Conservation (phyloP, 2,113 vertebrate genomes). For the Cervus canadensis region DNA sequence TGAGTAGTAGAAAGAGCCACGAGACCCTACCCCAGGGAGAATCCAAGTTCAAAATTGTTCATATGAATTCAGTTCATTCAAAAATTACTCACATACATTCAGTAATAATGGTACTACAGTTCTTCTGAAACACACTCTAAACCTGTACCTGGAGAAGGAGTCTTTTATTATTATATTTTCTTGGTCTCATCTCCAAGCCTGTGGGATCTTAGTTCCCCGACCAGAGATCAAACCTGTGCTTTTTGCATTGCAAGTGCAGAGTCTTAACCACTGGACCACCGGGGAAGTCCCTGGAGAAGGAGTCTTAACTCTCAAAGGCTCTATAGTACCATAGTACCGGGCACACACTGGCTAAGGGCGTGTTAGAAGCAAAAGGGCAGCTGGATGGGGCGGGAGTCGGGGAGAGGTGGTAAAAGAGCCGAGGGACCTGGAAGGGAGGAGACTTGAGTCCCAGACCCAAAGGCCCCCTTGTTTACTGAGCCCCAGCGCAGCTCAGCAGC, state of each 20-base stretch:
- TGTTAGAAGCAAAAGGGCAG: not conserved
- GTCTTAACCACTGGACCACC: not conserved
- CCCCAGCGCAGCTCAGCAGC: not conserved
- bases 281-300: not conserved
- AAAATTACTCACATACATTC: not conserved
- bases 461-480: no score
- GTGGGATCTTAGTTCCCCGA: not conserved
- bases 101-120: not conserved
- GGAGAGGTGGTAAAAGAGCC: not conserved
- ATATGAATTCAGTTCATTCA: not conserved
- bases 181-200: not conserved
- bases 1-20: not conserved
- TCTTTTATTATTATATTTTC: not conserved
- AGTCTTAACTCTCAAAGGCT: not conserved
- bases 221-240: not conserved
- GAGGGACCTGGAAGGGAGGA: not conserved
- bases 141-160: not conserved
- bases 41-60: not conserved
- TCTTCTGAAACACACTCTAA: not conserved
- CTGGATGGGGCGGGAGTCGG: not conserved
- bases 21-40: not conserved
- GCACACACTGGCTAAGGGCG: not conserved
- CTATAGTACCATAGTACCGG: not conserved
- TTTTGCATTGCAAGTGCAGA: not conserved
- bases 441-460: not conserved